phyloP scores from a whole-genome alignment of 2,113 vertebrate species.

The Aspidoscelis tigris region DNA sequence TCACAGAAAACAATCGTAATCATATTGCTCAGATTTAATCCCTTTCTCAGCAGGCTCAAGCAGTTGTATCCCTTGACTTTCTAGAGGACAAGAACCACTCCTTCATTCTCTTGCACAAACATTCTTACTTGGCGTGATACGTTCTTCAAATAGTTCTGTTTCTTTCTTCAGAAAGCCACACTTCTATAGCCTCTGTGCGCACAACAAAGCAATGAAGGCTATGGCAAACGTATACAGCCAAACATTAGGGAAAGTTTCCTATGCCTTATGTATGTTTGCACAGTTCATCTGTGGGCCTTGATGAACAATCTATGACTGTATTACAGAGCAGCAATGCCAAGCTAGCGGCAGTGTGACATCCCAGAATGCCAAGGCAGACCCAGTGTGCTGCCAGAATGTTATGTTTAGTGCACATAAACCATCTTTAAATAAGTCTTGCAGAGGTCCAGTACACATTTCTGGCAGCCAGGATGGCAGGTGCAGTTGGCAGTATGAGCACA shows the following conservation, averaged over 20 bases:
- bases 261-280: neutral
- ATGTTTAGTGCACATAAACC: no score
- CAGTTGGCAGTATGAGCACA: no score
- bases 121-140: neutral
- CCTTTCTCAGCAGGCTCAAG: neutral
- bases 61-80: neutral
- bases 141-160: neutral
- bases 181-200: neutral
- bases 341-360: no score
- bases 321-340: no score
- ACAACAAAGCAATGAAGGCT: neutral
- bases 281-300: neutral
- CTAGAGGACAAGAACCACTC: neutral
- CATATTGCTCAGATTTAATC: neutral
- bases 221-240: neutral
- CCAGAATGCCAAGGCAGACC: no score
- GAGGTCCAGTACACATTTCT: no score
- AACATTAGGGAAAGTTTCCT: neutral
- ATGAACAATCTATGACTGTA: neutral
- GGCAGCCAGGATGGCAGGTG: no score
- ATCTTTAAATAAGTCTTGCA: no score
- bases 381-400: no score
- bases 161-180: neutral
- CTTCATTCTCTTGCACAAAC: neutral
- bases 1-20: neutral